Evolutionary conservation across 2,888 invertebrate genomes (phyloP).

Genomic region (Sisyra terminalis): DNA sequence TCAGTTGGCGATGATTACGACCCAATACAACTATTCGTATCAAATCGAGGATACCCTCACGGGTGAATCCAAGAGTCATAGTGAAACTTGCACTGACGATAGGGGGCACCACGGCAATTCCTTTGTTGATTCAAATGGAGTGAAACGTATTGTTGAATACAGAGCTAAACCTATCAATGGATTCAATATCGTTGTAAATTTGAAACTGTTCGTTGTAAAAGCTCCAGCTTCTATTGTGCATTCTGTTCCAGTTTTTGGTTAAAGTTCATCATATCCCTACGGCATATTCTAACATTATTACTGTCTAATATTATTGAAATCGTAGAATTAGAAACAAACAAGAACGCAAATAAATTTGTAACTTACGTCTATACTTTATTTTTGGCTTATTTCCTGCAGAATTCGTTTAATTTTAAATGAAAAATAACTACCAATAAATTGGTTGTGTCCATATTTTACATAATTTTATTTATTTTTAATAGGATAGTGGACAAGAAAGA

Average conservation of each 20-base stretch:
- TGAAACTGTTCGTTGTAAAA: conserved; percentile 28
- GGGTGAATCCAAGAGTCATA: conserved; percentile 36
- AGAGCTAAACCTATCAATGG: conserved; percentile 38
- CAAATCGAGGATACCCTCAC: conserved; percentile 35
- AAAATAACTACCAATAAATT: too few species aligned
- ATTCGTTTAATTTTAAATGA: too few species aligned
- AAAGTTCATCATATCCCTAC: conserved; percentile 13
- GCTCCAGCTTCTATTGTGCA: conserved; percentile 16
- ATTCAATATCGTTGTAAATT: conserved; percentile 38
- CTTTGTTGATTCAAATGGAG: conserved; percentile 36
- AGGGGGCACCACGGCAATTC: conserved; percentile 37
- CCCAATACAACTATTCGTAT: conserved; percentile 37
- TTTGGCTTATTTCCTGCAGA: too few species aligned
- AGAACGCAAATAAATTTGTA: too few species aligned
- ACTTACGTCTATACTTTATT: too few species aligned
- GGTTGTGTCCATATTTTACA: too few species aligned
- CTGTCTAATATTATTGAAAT: too few species aligned
- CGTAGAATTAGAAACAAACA: too few species aligned
- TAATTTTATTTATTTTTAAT: too few species aligned
- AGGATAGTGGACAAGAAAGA: too few species aligned
- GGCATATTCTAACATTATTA: conserved; percentile 11
- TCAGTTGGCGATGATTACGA: conserved; percentile 26
- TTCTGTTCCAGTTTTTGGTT: conserved; percentile 16
- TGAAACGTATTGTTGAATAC: conserved; percentile 35
- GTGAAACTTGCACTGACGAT: conserved; percentile 34